These are phyloP conservation scores for Anastrepha obliqua DNA, from an alignment of 1,140 invertebrate species.

Conservation along the genomic window DNA sequence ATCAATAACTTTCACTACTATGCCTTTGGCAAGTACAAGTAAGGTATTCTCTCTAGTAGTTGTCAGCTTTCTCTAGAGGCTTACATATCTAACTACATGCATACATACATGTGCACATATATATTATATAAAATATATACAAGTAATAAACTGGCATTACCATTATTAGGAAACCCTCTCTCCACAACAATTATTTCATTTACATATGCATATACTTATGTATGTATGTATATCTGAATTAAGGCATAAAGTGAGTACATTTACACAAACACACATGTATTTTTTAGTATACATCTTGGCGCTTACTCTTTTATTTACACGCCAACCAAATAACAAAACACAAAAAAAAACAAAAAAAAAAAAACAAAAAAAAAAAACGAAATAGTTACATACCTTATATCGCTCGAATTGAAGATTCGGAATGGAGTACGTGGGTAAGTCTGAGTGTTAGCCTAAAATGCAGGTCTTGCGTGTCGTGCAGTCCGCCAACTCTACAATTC, in stretches of 20 bases:
- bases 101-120: neutral
- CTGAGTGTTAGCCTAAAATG: neutral
- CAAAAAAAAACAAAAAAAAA: neutral
- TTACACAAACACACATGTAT: neutral
- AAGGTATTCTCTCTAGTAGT: neutral
- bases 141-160: neutral
- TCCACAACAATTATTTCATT: neutral
- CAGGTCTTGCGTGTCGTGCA: slow-evolving; percentile 22
- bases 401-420: neutral
- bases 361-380: neutral
- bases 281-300: slow-evolving; percentile 32
- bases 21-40: neutral
- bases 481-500: neutral
- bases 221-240: neutral
- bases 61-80: neutral
- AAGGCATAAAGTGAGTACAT: neutral
- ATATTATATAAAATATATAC: neutral
- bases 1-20: slow-evolving; percentile 45
- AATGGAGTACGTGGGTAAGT: neutral
- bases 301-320: neutral
- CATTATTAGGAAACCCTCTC: neutral
- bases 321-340: neutral
- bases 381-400: neutral
- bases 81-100: neutral
- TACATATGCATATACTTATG: neutral